These are phyloP conservation scores for Tyria jacobaeae DNA, from an alignment of 2,888 invertebrate species.

Conservation along the genomic window DNA sequence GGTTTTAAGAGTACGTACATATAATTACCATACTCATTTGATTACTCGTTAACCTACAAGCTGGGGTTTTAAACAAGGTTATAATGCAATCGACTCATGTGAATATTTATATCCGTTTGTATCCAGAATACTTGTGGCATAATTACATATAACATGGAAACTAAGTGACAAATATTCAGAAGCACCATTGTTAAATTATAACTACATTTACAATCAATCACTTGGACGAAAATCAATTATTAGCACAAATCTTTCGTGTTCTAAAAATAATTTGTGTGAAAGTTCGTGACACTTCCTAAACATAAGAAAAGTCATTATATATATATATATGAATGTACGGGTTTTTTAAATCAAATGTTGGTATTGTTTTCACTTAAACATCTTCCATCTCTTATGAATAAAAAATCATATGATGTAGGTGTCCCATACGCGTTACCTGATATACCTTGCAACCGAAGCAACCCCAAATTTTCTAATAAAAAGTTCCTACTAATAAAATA, in stretches of 20 bases:
- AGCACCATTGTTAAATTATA: neutral
- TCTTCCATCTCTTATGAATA: neutral
- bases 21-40: slow-evolving; percentile 6
- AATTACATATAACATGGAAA: too few species aligned
- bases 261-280: too few species aligned
- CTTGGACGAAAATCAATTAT: neutral
- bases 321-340: too few species aligned
- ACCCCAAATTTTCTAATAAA: too few species aligned
- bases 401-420: neutral
- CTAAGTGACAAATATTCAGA: neutral
- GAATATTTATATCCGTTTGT: neutral
- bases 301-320: too few species aligned
- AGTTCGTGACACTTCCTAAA: neutral
- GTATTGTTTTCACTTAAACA: neutral
- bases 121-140: neutral
- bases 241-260: neutral
- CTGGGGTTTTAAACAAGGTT: neutral
- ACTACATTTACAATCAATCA: neutral
- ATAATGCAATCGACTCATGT: neutral
- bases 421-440: neutral
- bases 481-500: neutral
- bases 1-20: slow-evolving; percentile 4
- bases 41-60: neutral
- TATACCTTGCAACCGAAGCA: neutral
- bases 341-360: too few species aligned